Base-by-base conservation (phyloP, 2,797 vertebrate genomes). In the Eulemur albifrons region DNA sequence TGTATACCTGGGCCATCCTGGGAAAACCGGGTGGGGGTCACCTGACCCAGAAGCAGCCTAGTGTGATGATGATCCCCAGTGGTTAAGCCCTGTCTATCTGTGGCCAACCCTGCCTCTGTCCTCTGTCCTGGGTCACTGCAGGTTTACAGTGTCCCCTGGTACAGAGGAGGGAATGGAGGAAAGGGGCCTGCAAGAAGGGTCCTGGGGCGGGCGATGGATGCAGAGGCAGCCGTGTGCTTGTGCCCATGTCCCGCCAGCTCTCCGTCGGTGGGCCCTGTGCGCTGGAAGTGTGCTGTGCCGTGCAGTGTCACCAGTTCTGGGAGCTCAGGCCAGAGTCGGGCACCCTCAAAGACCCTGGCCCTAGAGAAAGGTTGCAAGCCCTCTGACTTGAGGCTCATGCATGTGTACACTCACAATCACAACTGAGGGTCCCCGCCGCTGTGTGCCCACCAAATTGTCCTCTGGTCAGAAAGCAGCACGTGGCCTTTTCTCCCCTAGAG, bases 31-130 rank as follows among this genome's bases (percentile, higher is more conserved):
- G 23, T n/a, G 12, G 23, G 20, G 11, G 2, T 70, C 57, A 43
- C 35, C 25, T 57, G 59, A 48, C 21, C 4, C 30, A 72, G 80
- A 65, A 89, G 72, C n/a, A 12, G 32, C 27, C 43, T 81, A 1
- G 8, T 1, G 0, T 32, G 52, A 65, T 13, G 17, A 32, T 15
- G 5, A 21, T 11, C 4, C 25, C 11, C 0, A 2, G 43, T 30
- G 14, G 35, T 43, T 32, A 61, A 32, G 30, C 32, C 13, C 25
- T 69, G 7, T 52, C 21, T 48, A 5, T 38, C 11, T n/a, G 21
- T 7, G 4, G 4, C 69, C 32, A 40, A 3, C 11, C 21, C 20
- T 20, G 54, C 2, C 30, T 38, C 8, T 69, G 38, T 59, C n/a
- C 21, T 69, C 21, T 21, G 10, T 4, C 7, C 12, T 23, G 63